Evolutionary conservation across 2,888 invertebrate species (phyloP).

Genomic region (Agriopis leucophaearia): DNA sequence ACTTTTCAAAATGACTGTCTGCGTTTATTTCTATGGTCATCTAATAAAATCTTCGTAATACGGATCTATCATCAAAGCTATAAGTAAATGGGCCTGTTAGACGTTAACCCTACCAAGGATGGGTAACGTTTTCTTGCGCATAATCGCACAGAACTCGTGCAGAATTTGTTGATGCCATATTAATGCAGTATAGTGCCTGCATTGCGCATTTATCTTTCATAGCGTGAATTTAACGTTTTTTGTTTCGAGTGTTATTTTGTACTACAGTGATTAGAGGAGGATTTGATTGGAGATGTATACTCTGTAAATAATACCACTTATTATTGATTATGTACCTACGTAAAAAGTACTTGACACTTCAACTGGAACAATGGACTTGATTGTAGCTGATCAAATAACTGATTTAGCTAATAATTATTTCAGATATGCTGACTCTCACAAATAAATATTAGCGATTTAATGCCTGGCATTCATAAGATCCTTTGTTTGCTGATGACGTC

Average conservation of each 20-base stretch:
- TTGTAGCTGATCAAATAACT: no score
- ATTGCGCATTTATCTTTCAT: slow-evolving; percentile 9
- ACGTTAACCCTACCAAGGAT: no score
- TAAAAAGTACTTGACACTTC: no score
- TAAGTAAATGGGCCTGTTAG: no score
- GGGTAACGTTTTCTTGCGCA: no score
- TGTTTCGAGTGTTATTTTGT: neutral
- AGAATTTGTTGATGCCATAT: neutral
- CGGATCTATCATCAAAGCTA: no score
- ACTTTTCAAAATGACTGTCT: no score
- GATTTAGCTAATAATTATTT: neutral
- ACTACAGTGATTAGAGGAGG: neutral
- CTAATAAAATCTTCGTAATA: no score
- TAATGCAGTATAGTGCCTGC: slow-evolving; percentile 5
- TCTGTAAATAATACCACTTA: neutral
- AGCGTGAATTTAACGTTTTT: neutral
- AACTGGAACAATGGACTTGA: neutral
- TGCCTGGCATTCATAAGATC: slow-evolving; percentile 10
- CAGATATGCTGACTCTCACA: neutral
- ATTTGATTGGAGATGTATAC: neutral
- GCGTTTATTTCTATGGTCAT: no score
- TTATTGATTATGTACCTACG: no score
- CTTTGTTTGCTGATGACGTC: slow-evolving; percentile 53
- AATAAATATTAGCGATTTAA: slow-evolving; percentile 4
- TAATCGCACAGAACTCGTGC: neutral